Evolutionary conservation across 2,113 vertebrate species (phyloP), one percentile per base, ranked within the genome.

Genomic region (Eolophus roseicapilla): DNA sequence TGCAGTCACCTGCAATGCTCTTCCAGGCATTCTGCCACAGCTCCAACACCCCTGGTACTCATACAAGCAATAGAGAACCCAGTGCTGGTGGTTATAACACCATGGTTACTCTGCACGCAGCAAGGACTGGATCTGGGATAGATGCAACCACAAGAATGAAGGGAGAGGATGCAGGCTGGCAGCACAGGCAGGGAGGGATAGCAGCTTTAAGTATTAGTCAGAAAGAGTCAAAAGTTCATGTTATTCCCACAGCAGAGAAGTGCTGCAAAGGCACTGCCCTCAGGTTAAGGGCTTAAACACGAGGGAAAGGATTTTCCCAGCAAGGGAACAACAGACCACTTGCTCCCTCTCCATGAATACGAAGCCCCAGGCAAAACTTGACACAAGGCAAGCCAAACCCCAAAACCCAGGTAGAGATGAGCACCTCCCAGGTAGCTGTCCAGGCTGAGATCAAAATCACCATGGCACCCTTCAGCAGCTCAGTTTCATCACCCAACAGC

Each of bases 161-260:
- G 27, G 75, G 13, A 92, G 35, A 77, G 33, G 17, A 78, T 44
- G 28, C 83, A 82, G 80, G 39, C 65, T 91, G 70, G 90, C 83
- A 90, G 69, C 13, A 3, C 14, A 50, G 80, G 39, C 62, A 65
- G 62, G 37, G 52, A 88, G 44, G 70, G 65, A 86, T 8, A 65
- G 41, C 13, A 29, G 82, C 89, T 64, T 31, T 7, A 24, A 50
- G 31, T 13, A 70, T 88, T 82, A 93, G 83, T 93, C 93, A 88
- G 83, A 77, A 60, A 52, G 65, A 90, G 93, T 88, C 84, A 86
- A 88, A 88, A 93, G 90, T 91, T 91, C 84, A 86, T 1, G 0
- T 39, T 41, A 64, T 93, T 94, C 95, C 93, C 91, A 88, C 71
- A 75, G 64, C 79, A 87, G 44, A 25, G 27, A 65, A 83, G 69